Evolutionary conservation across 2,888 invertebrate species (phyloP), one percentile per base, ranked within the genome.

Genomic region (Ochropleura leucogaster): DNA sequence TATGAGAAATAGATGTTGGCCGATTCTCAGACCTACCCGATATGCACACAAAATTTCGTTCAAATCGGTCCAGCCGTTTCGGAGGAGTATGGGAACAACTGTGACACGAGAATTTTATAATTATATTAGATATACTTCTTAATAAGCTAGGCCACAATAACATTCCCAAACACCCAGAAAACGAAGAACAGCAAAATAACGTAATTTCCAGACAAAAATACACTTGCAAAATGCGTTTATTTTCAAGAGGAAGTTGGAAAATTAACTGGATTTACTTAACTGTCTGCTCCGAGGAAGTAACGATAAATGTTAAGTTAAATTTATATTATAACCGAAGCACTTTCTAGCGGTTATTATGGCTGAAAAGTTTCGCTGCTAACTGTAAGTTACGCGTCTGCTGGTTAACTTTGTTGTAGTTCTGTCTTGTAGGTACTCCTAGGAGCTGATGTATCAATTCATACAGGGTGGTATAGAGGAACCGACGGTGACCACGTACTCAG

Each of bases 261-360:
- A 69, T 77, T 80, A 80, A 81, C 67, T 72, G 74, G 68, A 80
- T 84, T 76, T 84, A 84, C 68, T 79, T 70, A 59, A 71, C 53
- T 68, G 68, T 72, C 76, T 73, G 75, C 74, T 51, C 74, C 71
- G 67, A 79, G 84, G 86, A 84, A 85, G 79, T 72, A 73, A 77
- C 85, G 68, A 82, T 84, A 79, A 86, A 82, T 72, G 82, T 67
- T 74, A 82, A 84, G 83, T 80, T 77, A 82, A 84, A 82, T 87
- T 85, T 83, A 87, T 86, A 87, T 84, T 89, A 85, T 76, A 84
- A 85, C 78, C 84, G 83, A 79, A 85, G 86, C 74, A 79, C 86
- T 88, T 88, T 87, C 87, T 82, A 82, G 81, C 83, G 79, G 89
- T 90, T 92, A 91, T 93, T 92, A 92, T 92, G 92, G 90, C 91